A percentile compares a stretch with the other conserved stretches of the same genome.
Conservation (phyloP, 2,113 vertebrate genomes). For the Toxotes chatareus region DNA sequence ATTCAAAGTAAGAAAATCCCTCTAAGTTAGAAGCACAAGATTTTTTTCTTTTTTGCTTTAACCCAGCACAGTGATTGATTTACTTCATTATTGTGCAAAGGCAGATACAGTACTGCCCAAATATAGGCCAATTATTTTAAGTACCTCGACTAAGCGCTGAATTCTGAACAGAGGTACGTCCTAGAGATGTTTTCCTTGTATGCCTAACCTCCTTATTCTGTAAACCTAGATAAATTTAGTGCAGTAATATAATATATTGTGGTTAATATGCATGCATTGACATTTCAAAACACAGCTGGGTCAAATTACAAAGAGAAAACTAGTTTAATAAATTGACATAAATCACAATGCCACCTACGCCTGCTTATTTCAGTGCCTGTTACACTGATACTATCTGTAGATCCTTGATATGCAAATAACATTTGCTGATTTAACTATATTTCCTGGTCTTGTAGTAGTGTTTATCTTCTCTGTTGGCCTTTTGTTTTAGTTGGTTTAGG, state of each 20-base stretch:
- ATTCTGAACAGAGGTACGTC: slow-evolving; percentile 66
- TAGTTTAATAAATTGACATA: slow-evolving; percentile 34
- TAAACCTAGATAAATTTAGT: slow-evolving; percentile 31
- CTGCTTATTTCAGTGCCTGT: slow-evolving; percentile 12
- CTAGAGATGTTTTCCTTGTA: slow-evolving; percentile 60
- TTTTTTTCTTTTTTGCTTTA: slow-evolving; percentile 35
- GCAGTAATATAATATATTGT: slow-evolving; percentile 9
- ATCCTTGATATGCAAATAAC: slow-evolving; percentile 25
- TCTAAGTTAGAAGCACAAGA: slow-evolving; percentile 40
- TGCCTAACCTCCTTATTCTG: slow-evolving; percentile 62
- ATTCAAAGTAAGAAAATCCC: slow-evolving; percentile 54
- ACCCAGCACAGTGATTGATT: slow-evolving; percentile 67
- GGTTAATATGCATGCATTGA: slow-evolving; percentile 33
- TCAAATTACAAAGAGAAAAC: slow-evolving; percentile 39
- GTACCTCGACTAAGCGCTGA: slow-evolving; percentile 65
- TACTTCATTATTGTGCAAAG: slow-evolving; percentile 71
- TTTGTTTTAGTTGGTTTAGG: slow-evolving; percentile 47
- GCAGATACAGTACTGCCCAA: slow-evolving; percentile 64
- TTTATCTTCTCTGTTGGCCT: slow-evolving; percentile 26
- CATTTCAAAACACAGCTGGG: slow-evolving; percentile 51
- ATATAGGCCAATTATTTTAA: slow-evolving; percentile 82
- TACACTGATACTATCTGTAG: not conserved
- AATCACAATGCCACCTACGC: slow-evolving; percentile 19
- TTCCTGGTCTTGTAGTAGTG: slow-evolving; percentile 28
- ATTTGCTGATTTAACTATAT: slow-evolving; percentile 13